phyloP scores from a whole-genome alignment of 2,888 invertebrate genomes.

The Sturmia bella region DNA sequence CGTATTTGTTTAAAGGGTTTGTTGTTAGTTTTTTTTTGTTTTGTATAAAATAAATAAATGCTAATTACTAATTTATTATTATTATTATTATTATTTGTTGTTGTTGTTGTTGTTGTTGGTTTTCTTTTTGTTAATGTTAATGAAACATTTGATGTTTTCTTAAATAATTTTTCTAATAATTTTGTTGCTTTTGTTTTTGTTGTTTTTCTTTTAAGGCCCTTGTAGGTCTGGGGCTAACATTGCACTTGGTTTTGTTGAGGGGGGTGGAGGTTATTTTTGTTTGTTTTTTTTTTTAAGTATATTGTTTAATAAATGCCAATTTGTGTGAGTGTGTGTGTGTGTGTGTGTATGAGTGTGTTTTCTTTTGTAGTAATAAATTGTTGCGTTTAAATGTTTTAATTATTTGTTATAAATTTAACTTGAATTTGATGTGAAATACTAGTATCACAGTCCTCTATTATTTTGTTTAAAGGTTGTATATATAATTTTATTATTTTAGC shows the following conservation, averaged over 20 bases:
- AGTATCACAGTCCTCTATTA: slow-evolving; percentile 73
- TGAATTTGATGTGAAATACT: slow-evolving; percentile 71
- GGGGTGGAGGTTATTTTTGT: slow-evolving; percentile 38
- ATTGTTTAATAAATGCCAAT: slow-evolving; percentile 56
- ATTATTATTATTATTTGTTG: slow-evolving; percentile 55
- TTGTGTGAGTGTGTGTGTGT: slow-evolving; percentile 19
- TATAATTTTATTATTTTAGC: slow-evolving; percentile 62
- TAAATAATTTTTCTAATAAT: slow-evolving; percentile 48
- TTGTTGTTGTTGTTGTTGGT: slow-evolving; percentile 46
- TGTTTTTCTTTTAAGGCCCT: slow-evolving; percentile 55
- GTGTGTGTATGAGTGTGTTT: slow-evolving; percentile 34
- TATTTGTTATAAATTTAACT: slow-evolving; percentile 61
- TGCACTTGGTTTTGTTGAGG: slow-evolving; percentile 66
- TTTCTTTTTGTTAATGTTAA: slow-evolving; percentile 52
- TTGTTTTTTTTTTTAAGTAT: slow-evolving; percentile 3
- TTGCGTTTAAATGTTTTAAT: slow-evolving; percentile 54
- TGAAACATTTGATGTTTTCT: slow-evolving; percentile 68
- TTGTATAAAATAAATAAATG: slow-evolving; percentile 68
- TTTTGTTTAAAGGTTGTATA: slow-evolving; percentile 68
- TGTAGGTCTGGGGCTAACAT: slow-evolving; percentile 59
- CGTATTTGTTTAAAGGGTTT: slow-evolving; percentile 58
- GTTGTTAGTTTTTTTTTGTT: slow-evolving; percentile 24
- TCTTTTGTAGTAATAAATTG: slow-evolving; percentile 52
- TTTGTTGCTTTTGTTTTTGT: slow-evolving; percentile 49
- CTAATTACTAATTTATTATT: slow-evolving; percentile 59